Evolutionary conservation across 2,797 vertebrate species (phyloP).

Genomic region (Emys orbicularis): DNA sequence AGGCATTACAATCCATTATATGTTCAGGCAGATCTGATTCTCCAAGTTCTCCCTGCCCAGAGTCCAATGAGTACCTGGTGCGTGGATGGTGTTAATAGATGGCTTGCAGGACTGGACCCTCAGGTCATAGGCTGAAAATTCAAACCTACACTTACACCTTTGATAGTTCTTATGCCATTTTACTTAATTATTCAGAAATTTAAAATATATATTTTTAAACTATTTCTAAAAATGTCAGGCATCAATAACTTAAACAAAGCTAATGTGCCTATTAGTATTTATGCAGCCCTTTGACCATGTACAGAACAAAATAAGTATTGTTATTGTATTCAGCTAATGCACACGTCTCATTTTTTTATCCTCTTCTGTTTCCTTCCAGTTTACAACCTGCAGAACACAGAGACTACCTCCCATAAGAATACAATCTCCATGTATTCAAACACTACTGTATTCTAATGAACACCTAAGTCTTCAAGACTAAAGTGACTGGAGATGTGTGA

Average conservation of each 20-base stretch:
- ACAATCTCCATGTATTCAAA: neutral
- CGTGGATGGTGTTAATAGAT: accelerated
- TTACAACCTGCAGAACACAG: neutral
- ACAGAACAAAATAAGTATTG: neutral
- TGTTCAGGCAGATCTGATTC: neutral
- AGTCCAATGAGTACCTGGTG: neutral
- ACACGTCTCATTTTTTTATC: neutral
- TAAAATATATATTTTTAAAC: neutral
- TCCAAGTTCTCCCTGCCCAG: neutral
- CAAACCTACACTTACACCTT: neutral
- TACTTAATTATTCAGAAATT: neutral
- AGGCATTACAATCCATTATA: slow-evolving; percentile 9
- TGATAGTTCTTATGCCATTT: neutral
- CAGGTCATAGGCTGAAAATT: neutral
- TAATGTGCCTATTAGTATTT: neutral
- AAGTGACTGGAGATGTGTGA: neutral
- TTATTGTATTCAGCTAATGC: neutral
- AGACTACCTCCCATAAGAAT: neutral
- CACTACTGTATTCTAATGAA: neutral
- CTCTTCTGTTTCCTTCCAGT: neutral
- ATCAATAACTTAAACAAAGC: neutral
- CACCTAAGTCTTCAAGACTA: neutral
- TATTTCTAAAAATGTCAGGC: neutral
- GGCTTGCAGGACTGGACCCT: neutral
- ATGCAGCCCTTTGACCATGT: neutral